phyloP scores from a whole-genome alignment of 2,113 vertebrate species.

The Turdus rufiventris region DNA sequence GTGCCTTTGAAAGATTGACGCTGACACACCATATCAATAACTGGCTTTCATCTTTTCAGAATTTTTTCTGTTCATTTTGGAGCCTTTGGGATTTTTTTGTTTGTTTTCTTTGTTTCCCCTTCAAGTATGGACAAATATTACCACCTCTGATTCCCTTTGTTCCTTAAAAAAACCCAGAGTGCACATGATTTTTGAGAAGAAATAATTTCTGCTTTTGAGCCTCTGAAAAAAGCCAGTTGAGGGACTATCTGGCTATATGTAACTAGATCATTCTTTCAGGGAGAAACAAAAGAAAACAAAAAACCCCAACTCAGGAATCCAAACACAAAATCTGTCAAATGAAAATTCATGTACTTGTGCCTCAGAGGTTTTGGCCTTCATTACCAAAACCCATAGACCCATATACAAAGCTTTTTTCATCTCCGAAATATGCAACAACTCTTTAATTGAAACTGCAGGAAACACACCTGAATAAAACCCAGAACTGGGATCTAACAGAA shows the following conservation, averaged over 20 bases:
- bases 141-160: not conserved
- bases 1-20: not conserved
- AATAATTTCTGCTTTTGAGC: not conserved
- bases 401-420: not conserved
- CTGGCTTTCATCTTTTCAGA: not conserved
- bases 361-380: not conserved
- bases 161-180: not conserved
- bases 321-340: not conserved
- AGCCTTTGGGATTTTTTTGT: not conserved
- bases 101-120: rapidly evolving
- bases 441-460: not conserved
- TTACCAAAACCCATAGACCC: not conserved
- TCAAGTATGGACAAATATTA: not conserved
- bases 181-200: not conserved
- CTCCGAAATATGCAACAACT: not conserved
- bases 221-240: not conserved
- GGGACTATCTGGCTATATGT: not conserved
- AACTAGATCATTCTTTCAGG: not conserved
- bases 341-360: not conserved
- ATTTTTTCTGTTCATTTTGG: not conserved
- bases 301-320: not conserved
- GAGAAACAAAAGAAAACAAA: not conserved
- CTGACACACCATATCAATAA: not conserved
- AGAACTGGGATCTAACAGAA: not conserved
- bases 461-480: not conserved